Conservation (phyloP, 35 echinoderm and acorn worm genomes). For the Ophioderma brevispina region DNA sequence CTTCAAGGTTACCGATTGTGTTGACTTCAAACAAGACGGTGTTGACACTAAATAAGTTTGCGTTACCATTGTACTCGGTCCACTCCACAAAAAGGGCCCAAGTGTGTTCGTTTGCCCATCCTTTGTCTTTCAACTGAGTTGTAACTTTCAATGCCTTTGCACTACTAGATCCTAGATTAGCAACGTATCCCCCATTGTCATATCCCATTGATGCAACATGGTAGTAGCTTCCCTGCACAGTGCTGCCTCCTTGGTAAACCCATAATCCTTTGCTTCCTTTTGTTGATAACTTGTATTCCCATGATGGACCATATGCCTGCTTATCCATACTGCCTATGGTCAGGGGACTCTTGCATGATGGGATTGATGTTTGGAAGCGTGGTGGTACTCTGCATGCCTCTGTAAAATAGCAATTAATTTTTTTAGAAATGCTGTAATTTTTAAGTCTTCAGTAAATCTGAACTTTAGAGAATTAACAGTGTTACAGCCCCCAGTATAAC, state of each 20-base stretch:
- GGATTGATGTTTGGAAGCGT: neutral
- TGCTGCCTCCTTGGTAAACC: constrained; percentile 43
- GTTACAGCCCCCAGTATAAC: too few relatives aligned
- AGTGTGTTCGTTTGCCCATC: constrained; percentile 76
- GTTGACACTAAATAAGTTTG: constrained; percentile 70
- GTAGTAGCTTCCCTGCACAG: constrained; percentile 56
- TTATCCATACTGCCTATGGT: neutral
- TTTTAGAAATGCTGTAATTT: too few relatives aligned
- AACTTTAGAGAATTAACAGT: too few relatives aligned
- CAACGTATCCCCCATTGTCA: constrained; percentile 65
- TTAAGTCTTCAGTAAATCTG: too few relatives aligned
- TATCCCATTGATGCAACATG: neutral
- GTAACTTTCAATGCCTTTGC: neutral
- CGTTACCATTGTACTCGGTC: constrained; percentile 82
- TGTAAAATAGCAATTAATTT: too few relatives aligned
- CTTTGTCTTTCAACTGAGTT: neutral
- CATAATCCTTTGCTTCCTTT: constrained; percentile 4
- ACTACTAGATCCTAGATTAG: constrained; percentile 31
- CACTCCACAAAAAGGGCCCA: constrained; percentile 81
- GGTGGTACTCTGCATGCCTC: neutral
- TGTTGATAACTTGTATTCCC: constrained; percentile 13
- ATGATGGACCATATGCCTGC: constrained; percentile 13
- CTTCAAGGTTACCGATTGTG: constrained; percentile 46
- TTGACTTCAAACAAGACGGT: constrained; percentile 65
- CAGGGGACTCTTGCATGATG: neutral